Conservation (phyloP, 2,888 invertebrate genomes). For the Biston stratarius region DNA sequence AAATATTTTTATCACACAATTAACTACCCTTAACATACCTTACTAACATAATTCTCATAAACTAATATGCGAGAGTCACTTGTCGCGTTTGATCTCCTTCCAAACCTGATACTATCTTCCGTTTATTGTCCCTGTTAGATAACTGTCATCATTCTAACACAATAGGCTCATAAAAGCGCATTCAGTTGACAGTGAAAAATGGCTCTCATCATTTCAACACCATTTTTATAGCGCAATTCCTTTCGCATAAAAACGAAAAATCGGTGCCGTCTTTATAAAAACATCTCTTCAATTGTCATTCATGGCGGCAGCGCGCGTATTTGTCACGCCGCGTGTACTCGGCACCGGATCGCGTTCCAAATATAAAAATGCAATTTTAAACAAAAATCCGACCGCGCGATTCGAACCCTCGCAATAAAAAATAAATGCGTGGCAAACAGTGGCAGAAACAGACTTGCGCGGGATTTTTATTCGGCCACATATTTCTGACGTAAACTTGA, state of each 20-base stretch:
- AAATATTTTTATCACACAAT: too few species aligned
- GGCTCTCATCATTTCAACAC: constrained; percentile 83
- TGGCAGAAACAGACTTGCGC: constrained; percentile 66
- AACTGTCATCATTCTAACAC: constrained; percentile 71
- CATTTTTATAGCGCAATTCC: constrained; percentile 85
- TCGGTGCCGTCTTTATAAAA: constrained; percentile 79
- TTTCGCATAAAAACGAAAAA: constrained; percentile 80
- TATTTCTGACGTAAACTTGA: constrained; percentile 45
- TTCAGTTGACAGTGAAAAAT: constrained; percentile 82
- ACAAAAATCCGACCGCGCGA: constrained; percentile 71
- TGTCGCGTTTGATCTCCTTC: background rate
- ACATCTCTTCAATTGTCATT: constrained; percentile 86
- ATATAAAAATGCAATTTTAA: constrained; percentile 87
- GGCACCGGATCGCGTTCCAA: constrained; percentile 78
- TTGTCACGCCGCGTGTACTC: constrained; percentile 79
- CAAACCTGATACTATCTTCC: background rate
- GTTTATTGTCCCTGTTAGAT: constrained; percentile 34
- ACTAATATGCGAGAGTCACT: too few species aligned
- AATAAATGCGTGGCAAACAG: constrained; percentile 73
- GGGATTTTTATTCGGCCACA: constrained; percentile 57
- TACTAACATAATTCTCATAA: too few species aligned
- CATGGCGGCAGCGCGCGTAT: constrained; percentile 83
- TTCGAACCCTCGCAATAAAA: constrained; percentile 81
- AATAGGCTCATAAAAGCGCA: constrained; percentile 80
- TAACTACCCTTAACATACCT: too few species aligned